These are phyloP conservation scores for Anas platyrhynchos DNA, from an alignment of 2,113 vertebrate genomes.

Conservation along the genomic window DNA sequence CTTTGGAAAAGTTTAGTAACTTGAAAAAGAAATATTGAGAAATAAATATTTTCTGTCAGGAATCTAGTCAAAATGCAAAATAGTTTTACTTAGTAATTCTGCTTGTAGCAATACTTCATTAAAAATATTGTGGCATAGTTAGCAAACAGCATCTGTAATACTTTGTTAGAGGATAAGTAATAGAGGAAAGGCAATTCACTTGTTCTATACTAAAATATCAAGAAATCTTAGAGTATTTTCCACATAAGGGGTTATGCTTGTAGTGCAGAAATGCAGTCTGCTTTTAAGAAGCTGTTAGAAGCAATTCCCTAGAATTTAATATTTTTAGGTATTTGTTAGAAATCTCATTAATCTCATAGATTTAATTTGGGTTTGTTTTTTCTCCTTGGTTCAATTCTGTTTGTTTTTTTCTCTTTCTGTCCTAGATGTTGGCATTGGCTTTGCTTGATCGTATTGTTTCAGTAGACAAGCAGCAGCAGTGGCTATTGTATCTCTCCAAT, in stretches of 20 bases:
- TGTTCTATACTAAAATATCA: neutral
- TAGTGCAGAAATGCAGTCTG: neutral
- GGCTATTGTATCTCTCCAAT: slow-evolving; percentile 93
- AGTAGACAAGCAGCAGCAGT: slow-evolving; percentile 94
- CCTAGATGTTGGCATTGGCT: slow-evolving; percentile 94
- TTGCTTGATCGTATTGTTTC: slow-evolving; percentile 90
- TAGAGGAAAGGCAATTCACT: neutral
- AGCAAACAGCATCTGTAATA: neutral
- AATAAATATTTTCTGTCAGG: neutral
- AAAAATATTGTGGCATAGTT: neutral
- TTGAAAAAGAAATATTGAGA: neutral
- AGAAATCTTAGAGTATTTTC: neutral
- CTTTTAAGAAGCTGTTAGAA: neutral
- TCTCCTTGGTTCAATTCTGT: neutral
- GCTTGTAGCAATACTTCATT: neutral
- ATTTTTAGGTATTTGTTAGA: neutral
- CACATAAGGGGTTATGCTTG: neutral
- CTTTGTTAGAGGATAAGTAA: neutral
- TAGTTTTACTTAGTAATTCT: neutral
- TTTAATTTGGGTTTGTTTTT: neutral
- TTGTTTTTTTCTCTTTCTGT: neutral
- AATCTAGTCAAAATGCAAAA: neutral
- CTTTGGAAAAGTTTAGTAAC: neutral
- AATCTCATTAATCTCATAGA: neutral
- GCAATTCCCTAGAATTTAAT: neutral